Conservation (phyloP, 2,113 vertebrate species). For the Bettongia penicillata region DNA sequence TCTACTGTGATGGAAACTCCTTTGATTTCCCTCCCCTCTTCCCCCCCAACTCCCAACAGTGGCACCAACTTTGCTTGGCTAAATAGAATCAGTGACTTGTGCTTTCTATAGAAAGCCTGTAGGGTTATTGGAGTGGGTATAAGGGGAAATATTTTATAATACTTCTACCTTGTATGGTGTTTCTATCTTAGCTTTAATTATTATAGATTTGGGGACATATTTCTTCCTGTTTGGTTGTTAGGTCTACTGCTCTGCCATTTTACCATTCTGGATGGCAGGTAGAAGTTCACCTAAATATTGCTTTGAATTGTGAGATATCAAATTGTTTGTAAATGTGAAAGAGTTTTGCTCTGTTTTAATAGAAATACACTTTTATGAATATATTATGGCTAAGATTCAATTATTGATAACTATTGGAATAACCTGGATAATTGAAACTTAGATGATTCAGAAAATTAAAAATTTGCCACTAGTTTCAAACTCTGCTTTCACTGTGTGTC, state of each 20-base stretch:
- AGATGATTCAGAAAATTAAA: conserved; percentile 33
- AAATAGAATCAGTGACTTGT: not conserved
- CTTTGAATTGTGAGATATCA: not conserved
- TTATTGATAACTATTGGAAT: conserved; percentile 21
- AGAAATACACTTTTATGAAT: conserved; percentile 32
- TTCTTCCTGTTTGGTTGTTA: not conserved
- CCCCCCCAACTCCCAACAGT: not conserved
- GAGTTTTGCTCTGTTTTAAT: conserved; percentile 57
- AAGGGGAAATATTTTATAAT: not conserved
- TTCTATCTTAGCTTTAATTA: not conserved
- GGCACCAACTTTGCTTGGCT: not conserved
- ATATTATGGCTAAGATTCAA: not conserved
- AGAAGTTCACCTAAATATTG: not conserved
- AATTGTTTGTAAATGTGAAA: conserved; percentile 31
- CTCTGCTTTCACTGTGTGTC: conserved; percentile 28
- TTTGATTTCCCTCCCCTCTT: not conserved
- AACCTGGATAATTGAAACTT: conserved; percentile 46
- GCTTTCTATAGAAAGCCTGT: not conserved
- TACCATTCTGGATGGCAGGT: not conserved
- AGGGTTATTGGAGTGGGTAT: not conserved
- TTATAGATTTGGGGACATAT: not conserved
- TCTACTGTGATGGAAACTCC: not conserved
- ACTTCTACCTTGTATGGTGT: not conserved
- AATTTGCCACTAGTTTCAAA: conserved; percentile 33
- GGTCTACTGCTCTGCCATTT: not conserved